Conservation (phyloP, 2,888 invertebrate genomes). For the Zaprionus bogoriensis region DNA sequence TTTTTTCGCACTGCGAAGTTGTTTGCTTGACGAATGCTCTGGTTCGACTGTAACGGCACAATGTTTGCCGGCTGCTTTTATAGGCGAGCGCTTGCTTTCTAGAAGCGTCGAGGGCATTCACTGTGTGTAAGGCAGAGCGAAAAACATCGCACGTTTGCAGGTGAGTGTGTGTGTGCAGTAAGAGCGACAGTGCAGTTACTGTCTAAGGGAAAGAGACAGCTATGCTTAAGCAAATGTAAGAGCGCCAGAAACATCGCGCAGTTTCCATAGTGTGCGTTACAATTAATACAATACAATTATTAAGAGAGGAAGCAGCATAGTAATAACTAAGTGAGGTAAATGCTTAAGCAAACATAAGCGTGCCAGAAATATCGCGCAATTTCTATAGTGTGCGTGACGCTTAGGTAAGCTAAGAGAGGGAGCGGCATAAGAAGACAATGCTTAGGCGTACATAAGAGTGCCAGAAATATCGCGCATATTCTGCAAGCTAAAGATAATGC, state of each 20-base stretch:
- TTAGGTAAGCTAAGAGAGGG: not conserved
- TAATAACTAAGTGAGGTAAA: no score
- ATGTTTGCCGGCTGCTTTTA: slow-evolving; percentile 35
- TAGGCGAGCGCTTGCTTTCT: slow-evolving; percentile 25
- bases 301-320: not conserved
- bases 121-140: not conserved
- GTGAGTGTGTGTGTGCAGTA: not conserved
- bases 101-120: slow-evolving; percentile 29
- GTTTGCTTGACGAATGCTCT: slow-evolving; percentile 5
- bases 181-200: not conserved
- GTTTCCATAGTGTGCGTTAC: not conserved
- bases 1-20: slow-evolving; percentile 19
- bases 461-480: no score
- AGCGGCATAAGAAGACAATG: not conserved
- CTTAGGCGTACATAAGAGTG: no score
- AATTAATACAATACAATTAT: no score
- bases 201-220: not conserved
- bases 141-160: slow-evolving; percentile 20
- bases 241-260: slow-evolving; percentile 14
- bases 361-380: not conserved
- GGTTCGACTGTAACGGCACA: slow-evolving; percentile 19
- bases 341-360: no score
- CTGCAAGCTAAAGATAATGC: not conserved
- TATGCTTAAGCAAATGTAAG: not conserved
- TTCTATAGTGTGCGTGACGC: not conserved